A percentile compares a stretch with the other conserved stretches of the same genome.
phyloP scores from a whole-genome alignment of 2,113 vertebrate genomes.

The Poeciliopsis turrubarensis region DNA sequence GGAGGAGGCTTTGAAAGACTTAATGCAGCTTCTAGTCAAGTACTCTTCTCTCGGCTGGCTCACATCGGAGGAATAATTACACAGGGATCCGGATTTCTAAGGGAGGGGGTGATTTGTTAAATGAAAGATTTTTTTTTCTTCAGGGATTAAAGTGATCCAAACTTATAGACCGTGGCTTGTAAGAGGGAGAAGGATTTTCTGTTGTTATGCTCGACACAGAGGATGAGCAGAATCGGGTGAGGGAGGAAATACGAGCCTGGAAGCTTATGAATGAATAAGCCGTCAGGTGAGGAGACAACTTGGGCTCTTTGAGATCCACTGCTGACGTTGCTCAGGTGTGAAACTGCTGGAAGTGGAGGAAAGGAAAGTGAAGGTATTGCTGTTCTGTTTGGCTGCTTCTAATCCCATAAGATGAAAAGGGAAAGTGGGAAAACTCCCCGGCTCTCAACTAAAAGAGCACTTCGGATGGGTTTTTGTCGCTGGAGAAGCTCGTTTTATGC shows the following conservation, averaged over 20 bases:
- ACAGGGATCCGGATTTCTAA: constrained; percentile 45
- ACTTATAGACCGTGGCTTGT: constrained; percentile 54
- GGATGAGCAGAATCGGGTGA: neutral
- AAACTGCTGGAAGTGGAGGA: neutral
- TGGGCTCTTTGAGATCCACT: constrained; percentile 32
- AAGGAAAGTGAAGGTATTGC: constrained; percentile 19
- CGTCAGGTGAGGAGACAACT: constrained; percentile 56
- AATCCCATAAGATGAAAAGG: constrained; percentile 11
- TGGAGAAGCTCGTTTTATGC: neutral
- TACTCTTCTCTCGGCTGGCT: constrained; percentile 60
- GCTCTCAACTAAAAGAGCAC: neutral
- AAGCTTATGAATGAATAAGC: constrained; percentile 58
- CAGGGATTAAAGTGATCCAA: constrained; percentile 66
- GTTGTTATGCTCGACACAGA: constrained; percentile 50
- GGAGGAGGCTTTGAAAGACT: constrained; percentile 55
- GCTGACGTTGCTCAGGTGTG: constrained; percentile 43
- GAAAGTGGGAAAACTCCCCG: neutral
- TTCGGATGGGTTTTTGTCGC: neutral
- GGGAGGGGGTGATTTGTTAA: constrained; percentile 57
- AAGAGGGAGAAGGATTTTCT: constrained; percentile 60
- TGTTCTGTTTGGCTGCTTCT: constrained; percentile 14
- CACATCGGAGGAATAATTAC: constrained; percentile 67
- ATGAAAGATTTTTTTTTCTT: constrained; percentile 43
- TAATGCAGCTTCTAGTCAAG: constrained; percentile 63
- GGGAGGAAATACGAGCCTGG: neutral